Conservation (phyloP, 2,797 vertebrate genomes). For the Trachops cirrhosus region DNA sequence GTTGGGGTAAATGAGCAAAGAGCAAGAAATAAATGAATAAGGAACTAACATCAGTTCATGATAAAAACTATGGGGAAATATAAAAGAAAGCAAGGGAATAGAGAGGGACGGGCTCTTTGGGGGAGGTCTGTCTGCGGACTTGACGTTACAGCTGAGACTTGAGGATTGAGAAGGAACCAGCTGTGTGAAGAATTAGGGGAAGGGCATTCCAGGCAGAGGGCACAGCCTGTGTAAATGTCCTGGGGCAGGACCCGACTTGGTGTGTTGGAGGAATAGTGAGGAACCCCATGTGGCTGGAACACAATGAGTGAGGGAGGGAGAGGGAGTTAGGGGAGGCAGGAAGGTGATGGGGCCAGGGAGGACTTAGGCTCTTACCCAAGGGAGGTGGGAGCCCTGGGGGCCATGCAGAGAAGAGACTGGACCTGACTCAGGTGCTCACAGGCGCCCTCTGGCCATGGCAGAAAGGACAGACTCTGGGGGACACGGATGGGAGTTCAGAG, state of each 20-base stretch:
- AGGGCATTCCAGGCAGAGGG: not conserved
- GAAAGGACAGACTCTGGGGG: not conserved
- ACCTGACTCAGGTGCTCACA: not conserved
- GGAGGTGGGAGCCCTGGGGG: not conserved
- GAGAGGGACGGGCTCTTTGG: not conserved
- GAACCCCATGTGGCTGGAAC: not conserved
- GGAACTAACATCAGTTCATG: not conserved
- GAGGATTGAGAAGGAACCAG: not conserved
- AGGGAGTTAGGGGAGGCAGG: not conserved
- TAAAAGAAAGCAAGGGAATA: not conserved
- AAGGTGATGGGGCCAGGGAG: not conserved
- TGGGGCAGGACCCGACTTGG: not conserved
- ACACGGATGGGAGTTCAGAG: not conserved
- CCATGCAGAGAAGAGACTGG: not conserved
- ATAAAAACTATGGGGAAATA: not conserved
- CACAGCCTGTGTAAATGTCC: constrained; percentile 32
- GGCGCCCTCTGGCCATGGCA: not conserved
- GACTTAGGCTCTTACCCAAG: not conserved
- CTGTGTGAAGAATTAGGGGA: not conserved
- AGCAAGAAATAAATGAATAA: not conserved
- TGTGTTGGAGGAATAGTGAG: rapidly evolving
- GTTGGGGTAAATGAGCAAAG: not conserved
- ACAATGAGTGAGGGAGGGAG: not conserved
- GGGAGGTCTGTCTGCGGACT: not conserved
- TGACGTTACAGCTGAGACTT: not conserved